Base-by-base conservation (phyloP, 2,888 invertebrate genomes). In the Plebejus anna region DNA sequence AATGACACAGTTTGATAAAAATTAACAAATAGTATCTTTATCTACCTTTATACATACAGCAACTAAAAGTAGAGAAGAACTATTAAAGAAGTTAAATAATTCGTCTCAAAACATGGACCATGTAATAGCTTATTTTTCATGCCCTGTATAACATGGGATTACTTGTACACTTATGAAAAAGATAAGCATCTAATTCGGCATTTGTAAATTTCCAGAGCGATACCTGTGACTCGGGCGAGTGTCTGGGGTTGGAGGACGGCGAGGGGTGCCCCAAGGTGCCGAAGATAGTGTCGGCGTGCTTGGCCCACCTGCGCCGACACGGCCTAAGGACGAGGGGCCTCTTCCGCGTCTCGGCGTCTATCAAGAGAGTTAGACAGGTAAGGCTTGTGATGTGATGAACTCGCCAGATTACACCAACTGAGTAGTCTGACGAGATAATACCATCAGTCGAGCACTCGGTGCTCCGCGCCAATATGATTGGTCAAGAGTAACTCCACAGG, bases 291-390 rank as follows among this genome's bases (percentile, higher is more conserved):
- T 95, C 94, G 77, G 96, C 96, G 80, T 98, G 98, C 86, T 96
- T 98, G 79, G 95, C 96, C 81, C 97, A 98, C 89, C 94, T 98
- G 79, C 96, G 98, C 85, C 94, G 95, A 76, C 95, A 97, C 83
- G 98, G 98, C 42, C 94, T 98, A 71, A 95, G 96, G 83, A 97
- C 97, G 70, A 94, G 98, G 28, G 99, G 99, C 1, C 96, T 99
- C 78, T 99, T 99, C 91, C 95, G 98, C 81, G 98, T 98, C 72
- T 98, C 98, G 80, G 96, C 98, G 57, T 98, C 98, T 4, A 98
- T 97, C 89, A 98, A 98, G 88, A 95, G 98, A 87, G 97, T 98
- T 70, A 95, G 98, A 89, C 98, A 98, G 96, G 97, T 98, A 76
- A 81, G 38, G n/a, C 38, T 55, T 75, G 38, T 51, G 51, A 51